These are phyloP conservation scores for Hyposoter didymator DNA, from an alignment of 2,888 invertebrate genomes.

Conservation along the genomic window DNA sequence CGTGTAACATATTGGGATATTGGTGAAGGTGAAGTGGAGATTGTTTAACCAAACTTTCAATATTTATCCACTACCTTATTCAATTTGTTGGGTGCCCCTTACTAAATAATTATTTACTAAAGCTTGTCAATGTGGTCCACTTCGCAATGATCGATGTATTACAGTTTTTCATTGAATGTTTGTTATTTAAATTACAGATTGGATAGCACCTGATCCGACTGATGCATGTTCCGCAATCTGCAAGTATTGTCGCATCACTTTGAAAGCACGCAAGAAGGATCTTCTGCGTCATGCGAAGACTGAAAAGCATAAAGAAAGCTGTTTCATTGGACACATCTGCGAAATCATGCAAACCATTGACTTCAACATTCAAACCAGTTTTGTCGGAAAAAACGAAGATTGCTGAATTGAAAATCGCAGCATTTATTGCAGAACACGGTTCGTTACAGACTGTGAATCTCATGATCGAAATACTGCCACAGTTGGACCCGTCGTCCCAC, in stretches of 20 bases:
- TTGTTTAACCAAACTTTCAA: conserved; percentile 13
- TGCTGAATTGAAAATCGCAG: conserved; percentile 72
- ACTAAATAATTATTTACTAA: conserved; percentile 5
- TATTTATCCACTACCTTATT: conserved; percentile 1
- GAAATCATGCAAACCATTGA: conserved; percentile 52
- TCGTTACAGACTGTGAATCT: conserved; percentile 69
- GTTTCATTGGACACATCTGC: conserved; percentile 60
- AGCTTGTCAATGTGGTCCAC: conserved; percentile 5
- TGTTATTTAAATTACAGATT: conserved; percentile 52
- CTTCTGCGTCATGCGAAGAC: conserved; percentile 72
- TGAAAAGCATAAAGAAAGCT: conserved; percentile 72
- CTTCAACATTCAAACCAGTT: conserved; percentile 45
- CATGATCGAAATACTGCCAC: conserved; percentile 66
- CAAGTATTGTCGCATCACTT: conserved; percentile 67
- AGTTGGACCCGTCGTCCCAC: conserved; percentile 69
- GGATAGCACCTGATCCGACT: conserved; percentile 67
- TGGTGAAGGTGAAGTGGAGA: background rate
- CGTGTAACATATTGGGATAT: background rate
- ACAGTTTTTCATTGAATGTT: background rate
- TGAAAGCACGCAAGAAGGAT: conserved; percentile 74
- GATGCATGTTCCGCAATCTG: conserved; percentile 61
- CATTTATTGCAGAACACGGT: conserved; percentile 73
- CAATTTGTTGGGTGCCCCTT: background rate
- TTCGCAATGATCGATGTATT: conserved; percentile 14
- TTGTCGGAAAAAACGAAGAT: conserved; percentile 62